Percentiles rank a stretch among this genome's conserved stretches.
These are phyloP conservation scores for Plagiodera versicolora DNA, from an alignment of 2,888 invertebrate species.

Conservation along the genomic window DNA sequence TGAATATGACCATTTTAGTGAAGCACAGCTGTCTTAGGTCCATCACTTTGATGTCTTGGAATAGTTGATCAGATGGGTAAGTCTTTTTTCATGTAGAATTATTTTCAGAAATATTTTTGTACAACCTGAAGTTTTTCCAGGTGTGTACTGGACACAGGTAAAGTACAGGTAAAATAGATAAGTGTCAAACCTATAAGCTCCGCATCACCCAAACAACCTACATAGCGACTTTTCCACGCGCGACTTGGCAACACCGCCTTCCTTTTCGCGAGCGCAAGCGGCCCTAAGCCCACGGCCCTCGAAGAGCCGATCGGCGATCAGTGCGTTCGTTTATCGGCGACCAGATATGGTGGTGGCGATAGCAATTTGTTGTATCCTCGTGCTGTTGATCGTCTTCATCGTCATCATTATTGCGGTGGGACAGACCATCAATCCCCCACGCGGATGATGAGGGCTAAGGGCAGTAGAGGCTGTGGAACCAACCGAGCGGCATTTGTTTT, in stretches of 20 bases:
- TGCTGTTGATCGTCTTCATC: conserved; percentile 79
- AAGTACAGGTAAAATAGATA: too few species aligned
- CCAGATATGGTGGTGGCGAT: conserved; percentile 70
- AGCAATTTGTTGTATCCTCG: conserved; percentile 80
- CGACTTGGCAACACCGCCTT: conserved; percentile 21
- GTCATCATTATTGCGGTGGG: conserved; percentile 81
- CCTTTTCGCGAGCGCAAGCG: conserved; percentile 28
- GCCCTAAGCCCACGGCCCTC: conserved; percentile 15
- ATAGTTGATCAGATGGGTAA: too few species aligned
- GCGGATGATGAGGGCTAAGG: conserved; percentile 20
- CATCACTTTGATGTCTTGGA: too few species aligned
- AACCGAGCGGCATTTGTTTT: neutral
- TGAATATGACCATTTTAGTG: too few species aligned
- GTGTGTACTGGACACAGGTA: too few species aligned
- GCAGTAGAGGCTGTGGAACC: neutral
- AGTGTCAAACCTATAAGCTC: too few species aligned
- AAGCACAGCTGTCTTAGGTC: too few species aligned
- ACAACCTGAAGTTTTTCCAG: too few species aligned
- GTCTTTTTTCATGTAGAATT: too few species aligned
- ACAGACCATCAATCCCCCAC: conserved; percentile 66
- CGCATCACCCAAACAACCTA: too few species aligned
- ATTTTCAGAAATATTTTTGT: too few species aligned
- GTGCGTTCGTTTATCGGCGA: conserved; percentile 14
- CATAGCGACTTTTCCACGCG: too few species aligned
- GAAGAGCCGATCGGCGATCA: conserved; percentile 10